Evolutionary conservation across 2,888 invertebrate genomes (phyloP), one percentile per base, ranked within the genome.

Genomic region (Theristus sp.): DNA sequence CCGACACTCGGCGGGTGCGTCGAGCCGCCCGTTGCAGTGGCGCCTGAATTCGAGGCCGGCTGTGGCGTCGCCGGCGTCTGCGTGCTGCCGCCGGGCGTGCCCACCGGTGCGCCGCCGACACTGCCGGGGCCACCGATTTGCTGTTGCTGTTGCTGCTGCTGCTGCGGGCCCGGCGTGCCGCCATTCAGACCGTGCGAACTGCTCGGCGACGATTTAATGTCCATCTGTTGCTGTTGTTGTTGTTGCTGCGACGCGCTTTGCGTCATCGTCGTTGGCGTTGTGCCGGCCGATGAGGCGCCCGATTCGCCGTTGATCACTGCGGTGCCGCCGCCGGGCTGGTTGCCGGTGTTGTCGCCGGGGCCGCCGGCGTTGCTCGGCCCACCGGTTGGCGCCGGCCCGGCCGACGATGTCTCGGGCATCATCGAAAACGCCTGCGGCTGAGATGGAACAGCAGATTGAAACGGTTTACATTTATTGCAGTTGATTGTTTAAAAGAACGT

Each of bases 101-200:
- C 49, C n/a, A 20, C 20, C n/a, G 20, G 38, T 17, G 10, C 38
- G 38, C 38, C 38, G 17, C 38, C 38, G 17, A 17, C 38, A 38
- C 38, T 38, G 17, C 38, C 38, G 10, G 38, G 38, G 17, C 38
- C 38, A 17, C 6, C 38, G 10, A 17, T 17, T n/a, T n/a, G n/a
- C n/a, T n/a, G n/a, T n/a, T n/a, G n/a, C n/a, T n/a, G n/a, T n/a
- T n/a, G n/a, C n/a, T n/a, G n/a, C n/a, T n/a, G n/a, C n/a, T n/a
- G n/a, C n/a, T n/a, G n/a, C 17, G 38, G 38, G 17, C 38, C 38
- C 38, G 38, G 38, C 38, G 38, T 38, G 38, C 38, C 38, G 24
- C 49, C 49, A 38, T 38, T 38, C n/a, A n/a, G n/a, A n/a, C 49
- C 49, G n/a, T 26, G 66, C 66, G 64, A n/a, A n/a, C 49, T 49